phyloP scores from a whole-genome alignment of 2,888 invertebrate genomes.

The Hydriomena furcata region DNA sequence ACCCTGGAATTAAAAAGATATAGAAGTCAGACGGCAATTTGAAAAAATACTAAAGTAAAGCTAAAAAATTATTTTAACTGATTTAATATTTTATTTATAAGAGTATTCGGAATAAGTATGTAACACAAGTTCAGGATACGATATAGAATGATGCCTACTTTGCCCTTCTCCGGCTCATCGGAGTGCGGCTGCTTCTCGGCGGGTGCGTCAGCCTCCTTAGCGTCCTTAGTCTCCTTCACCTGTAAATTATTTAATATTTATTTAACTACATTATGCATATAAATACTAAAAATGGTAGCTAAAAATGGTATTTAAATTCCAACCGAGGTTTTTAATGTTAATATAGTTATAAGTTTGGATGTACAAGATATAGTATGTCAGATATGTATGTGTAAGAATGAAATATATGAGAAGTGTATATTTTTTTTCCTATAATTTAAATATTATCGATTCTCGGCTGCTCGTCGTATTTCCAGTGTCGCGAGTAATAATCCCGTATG shows the following conservation, averaged over 20 bases:
- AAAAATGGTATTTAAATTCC: slow-evolving; percentile 11
- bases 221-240: slow-evolving; percentile 86
- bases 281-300: too few species aligned
- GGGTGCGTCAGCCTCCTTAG: slow-evolving; percentile 87
- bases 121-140: too few species aligned
- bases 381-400: slow-evolving; percentile 19
- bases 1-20: slow-evolving; percentile 83
- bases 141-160: slow-evolving; percentile 46
- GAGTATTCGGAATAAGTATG: too few species aligned
- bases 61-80: too few species aligned
- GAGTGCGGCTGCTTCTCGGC: slow-evolving; percentile 84
- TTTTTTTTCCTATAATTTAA: slow-evolving; percentile 6
- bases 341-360: slow-evolving; percentile 23
- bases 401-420: slow-evolving; percentile 22
- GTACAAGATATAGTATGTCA: slow-evolving; percentile 5
- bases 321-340: slow-evolving; percentile 13
- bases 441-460: too few species aligned
- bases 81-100: too few species aligned
- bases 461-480: too few species aligned
- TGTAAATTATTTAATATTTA: slow-evolving; percentile 1
- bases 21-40: too few species aligned
- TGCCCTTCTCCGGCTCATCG: slow-evolving; percentile 74
- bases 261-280: too few species aligned
- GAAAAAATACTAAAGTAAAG: not conserved
- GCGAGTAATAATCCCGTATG: too few species aligned